Conservation (phyloP, 2,888 invertebrate species). For the Clusia tigrina region DNA sequence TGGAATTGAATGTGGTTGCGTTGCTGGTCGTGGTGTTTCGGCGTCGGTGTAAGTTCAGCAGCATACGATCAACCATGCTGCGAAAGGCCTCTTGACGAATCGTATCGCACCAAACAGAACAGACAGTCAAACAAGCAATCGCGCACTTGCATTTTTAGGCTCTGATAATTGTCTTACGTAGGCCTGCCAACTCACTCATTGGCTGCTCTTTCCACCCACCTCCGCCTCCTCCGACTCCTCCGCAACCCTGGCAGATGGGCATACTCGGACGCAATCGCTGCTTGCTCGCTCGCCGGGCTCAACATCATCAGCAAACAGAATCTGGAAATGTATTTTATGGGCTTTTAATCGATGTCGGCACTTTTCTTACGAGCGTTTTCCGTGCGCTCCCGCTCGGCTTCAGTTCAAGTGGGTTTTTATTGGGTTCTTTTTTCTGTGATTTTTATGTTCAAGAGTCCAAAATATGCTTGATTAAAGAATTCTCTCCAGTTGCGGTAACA, state of each 20-base stretch:
- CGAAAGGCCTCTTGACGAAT: too few species aligned
- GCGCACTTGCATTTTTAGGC: too few species aligned
- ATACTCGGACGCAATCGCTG: too few species aligned
- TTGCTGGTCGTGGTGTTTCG: neutral
- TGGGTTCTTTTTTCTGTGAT: too few species aligned
- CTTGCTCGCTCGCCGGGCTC: slow-evolving; percentile 7
- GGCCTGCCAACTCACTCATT: neutral
- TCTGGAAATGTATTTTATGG: slow-evolving; percentile 58
- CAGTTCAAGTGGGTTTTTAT: neutral
- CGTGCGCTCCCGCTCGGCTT: neutral
- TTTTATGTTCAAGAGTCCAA: too few species aligned
- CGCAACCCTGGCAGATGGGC: too few species aligned
- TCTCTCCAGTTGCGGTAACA: neutral
- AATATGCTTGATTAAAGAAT: neutral
- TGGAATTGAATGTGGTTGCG: too few species aligned
- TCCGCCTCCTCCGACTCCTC: neutral
- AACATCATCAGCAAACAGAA: slow-evolving; percentile 53
- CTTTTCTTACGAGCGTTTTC: neutral
- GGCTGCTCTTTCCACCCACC: neutral
- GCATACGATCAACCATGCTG: too few species aligned
- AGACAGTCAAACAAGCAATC: too few species aligned
- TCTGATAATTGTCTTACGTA: neutral
- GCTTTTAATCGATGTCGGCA: slow-evolving; percentile 56
- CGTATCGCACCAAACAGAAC: too few species aligned
- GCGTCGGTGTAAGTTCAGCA: too few species aligned